These are phyloP conservation scores for Mythimna loreyi DNA, from an alignment of 2,888 invertebrate genomes.

Conservation along the genomic window DNA sequence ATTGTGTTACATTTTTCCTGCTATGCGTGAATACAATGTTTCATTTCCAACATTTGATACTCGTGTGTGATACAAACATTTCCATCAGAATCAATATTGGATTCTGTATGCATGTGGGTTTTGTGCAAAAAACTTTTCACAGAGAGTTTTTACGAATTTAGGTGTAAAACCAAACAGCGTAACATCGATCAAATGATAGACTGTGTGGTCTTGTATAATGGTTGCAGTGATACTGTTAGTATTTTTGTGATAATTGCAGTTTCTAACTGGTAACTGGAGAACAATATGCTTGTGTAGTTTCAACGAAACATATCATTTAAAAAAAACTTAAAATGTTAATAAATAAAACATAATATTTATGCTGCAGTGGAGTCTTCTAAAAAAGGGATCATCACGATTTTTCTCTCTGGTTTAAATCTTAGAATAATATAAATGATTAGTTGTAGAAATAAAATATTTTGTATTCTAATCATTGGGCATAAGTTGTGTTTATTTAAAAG, in stretches of 20 bases:
- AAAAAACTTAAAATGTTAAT: no score
- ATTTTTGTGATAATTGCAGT: no score
- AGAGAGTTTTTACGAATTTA: neutral
- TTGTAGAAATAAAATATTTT: no score
- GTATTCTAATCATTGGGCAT: no score
- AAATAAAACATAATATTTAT: no score
- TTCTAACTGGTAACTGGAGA: no score
- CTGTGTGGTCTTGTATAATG: neutral
- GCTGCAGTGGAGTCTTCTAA: no score
- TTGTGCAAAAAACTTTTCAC: constrained; percentile 7
- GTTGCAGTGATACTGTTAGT: neutral
- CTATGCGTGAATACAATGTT: neutral
- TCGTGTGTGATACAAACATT: constrained; percentile 3
- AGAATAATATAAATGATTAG: no score
- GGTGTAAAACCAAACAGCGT: neutral
- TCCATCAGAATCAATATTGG: constrained; percentile 35
- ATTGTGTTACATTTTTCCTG: constrained; percentile 18
- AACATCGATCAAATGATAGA: neutral
- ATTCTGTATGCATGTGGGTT: constrained; percentile 16
- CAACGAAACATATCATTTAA: no score
- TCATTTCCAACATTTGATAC: constrained; percentile 34
- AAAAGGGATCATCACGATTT: no score
- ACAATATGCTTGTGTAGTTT: no score
- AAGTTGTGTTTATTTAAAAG: neutral
- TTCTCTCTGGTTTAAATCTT: no score